phyloP scores from a whole-genome alignment of 2,113 vertebrate species.

The human region DNA sequence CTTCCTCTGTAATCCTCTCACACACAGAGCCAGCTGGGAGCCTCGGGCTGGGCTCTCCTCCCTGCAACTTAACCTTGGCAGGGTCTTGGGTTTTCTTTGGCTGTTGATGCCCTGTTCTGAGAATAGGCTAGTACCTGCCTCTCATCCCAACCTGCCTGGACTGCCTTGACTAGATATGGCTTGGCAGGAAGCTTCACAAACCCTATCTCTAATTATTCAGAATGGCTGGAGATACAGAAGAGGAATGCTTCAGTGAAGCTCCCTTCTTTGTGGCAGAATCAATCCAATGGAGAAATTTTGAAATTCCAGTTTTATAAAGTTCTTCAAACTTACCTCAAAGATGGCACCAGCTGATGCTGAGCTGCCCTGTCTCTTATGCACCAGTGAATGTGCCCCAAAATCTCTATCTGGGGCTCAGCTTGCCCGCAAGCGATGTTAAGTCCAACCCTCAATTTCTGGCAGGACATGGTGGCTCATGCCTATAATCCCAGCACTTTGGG shows the following conservation, averaged over 20 bases:
- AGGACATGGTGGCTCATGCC: too few species aligned
- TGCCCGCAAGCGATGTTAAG: rapidly evolving
- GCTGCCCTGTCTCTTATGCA: neutral
- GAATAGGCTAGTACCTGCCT: neutral
- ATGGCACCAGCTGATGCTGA: neutral
- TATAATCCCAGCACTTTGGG: too few species aligned
- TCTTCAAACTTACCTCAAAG: neutral
- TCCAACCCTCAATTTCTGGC: too few species aligned
- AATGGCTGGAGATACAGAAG: rapidly evolving
- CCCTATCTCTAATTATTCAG: neutral
- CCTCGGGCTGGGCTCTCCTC: neutral
- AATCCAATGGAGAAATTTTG: neutral
- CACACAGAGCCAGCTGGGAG: neutral
- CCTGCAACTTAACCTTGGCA: neutral
- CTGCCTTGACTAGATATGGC: rapidly evolving
- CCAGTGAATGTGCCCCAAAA: neutral
- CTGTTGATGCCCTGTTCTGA: neutral
- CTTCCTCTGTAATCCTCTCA: neutral
- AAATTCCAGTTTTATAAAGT: neutral
- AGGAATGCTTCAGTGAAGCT: rapidly evolving
- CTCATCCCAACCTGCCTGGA: neutral
- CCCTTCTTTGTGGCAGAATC: neutral
- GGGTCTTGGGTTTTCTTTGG: rapidly evolving
- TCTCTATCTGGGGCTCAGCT: neutral
- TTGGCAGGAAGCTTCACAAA: neutral